These are phyloP conservation scores for Choristoneura rosaceana DNA, from an alignment of 2,888 invertebrate species.

Conservation along the genomic window DNA sequence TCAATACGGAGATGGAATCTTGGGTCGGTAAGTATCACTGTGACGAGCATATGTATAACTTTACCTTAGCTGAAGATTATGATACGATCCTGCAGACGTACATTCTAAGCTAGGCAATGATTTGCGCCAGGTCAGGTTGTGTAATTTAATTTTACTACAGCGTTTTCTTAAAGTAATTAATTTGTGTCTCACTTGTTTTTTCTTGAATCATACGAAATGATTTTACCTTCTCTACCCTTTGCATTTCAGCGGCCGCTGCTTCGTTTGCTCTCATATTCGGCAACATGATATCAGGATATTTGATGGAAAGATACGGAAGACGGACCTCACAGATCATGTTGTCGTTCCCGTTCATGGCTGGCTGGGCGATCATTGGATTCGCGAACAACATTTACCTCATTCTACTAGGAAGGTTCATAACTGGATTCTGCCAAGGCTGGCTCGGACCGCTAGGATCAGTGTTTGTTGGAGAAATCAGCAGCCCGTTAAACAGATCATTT, in stretches of 20 bases:
- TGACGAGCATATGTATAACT: not conserved
- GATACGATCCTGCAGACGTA: not conserved
- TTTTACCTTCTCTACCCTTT: not conserved
- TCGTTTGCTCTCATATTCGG: conserved; percentile 87
- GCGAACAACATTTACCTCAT: conserved; percentile 77
- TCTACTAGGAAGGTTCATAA: conserved; percentile 84
- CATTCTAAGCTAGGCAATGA: not conserved
- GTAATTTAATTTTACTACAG: not conserved
- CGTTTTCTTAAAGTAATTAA: no score
- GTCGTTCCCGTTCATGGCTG: conserved; percentile 81
- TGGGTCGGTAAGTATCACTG: conserved; percentile 85
- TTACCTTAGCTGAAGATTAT: not conserved
- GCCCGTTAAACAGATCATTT: conserved; percentile 87
- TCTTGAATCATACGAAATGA: not conserved
- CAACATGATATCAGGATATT: conserved; percentile 85
- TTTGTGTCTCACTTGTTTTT: not conserved
- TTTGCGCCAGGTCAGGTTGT: not conserved
- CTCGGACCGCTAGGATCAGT: conserved; percentile 84
- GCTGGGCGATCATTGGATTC: conserved; percentile 86
- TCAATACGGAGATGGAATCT: conserved; percentile 81
- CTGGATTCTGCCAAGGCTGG: conserved; percentile 86
- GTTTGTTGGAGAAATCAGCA: conserved; percentile 86
- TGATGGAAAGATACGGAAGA: conserved; percentile 87
- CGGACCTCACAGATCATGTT: conserved; percentile 81
- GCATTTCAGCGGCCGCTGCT: conserved; percentile 85